A percentile compares a stretch with the other conserved stretches of the same genome.
Conservation (phyloP, 2,797 vertebrate species). For the Pangasius mekongensis region DNA sequence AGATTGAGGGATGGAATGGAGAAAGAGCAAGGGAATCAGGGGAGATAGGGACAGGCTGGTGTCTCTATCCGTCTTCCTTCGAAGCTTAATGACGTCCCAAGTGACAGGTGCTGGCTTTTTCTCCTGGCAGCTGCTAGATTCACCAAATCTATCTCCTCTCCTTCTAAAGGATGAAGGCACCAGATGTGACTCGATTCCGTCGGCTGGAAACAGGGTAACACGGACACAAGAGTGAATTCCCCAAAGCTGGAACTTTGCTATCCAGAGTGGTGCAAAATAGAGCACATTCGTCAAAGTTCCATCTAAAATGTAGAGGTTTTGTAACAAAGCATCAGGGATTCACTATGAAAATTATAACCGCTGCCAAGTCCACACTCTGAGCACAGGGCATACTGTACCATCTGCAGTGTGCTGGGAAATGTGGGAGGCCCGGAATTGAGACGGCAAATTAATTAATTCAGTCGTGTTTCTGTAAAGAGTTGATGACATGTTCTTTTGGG, state of each 20-base stretch:
- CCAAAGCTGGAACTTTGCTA: conserved; percentile 47
- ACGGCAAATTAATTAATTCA: conserved; percentile 38
- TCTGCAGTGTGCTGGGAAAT: conserved; percentile 37
- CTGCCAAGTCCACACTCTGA: conserved; percentile 46
- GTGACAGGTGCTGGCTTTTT: conserved; percentile 56
- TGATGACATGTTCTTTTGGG: conserved; percentile 46
- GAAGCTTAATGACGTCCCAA: conserved; percentile 57
- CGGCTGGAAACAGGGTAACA: conserved; percentile 58
- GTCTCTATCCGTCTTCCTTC: conserved; percentile 33
- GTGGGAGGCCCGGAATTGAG: conserved; percentile 36
- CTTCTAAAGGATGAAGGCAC: conserved; percentile 70
- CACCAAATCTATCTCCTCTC: conserved; percentile 69
- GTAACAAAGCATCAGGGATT: conserved; percentile 37
- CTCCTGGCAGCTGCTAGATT: conserved; percentile 71
- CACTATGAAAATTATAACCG: conserved; percentile 41
- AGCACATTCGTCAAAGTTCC: conserved; percentile 41
- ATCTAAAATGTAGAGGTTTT: conserved; percentile 27
- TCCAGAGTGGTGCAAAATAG: conserved; percentile 20
- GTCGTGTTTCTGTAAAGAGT: conserved; percentile 31
- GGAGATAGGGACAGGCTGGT: conserved; percentile 54
- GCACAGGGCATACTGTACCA: conserved; percentile 43
- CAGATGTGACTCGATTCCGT: conserved; percentile 76
- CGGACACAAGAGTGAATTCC: conserved; percentile 36
- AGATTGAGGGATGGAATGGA: conserved; percentile 25
- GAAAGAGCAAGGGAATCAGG: conserved; percentile 52